phyloP scores from a whole-genome alignment of 2,797 vertebrate species.

The Xiphophorus birchmanni region DNA sequence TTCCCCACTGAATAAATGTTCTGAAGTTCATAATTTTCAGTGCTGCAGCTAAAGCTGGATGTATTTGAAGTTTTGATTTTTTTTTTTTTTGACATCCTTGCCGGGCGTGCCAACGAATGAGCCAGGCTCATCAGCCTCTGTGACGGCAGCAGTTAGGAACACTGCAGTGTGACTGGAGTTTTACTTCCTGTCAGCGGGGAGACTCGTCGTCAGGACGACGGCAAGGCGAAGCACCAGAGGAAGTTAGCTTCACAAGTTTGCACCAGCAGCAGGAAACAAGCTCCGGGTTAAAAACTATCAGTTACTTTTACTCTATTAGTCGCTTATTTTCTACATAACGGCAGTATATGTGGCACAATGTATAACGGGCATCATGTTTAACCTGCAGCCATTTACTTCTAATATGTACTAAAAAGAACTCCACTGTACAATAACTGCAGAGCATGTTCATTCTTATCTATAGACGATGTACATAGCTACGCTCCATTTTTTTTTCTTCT shows the following conservation, averaged over 20 bases:
- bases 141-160: background rate
- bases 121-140: constrained; percentile 28
- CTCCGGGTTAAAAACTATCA: constrained; percentile 40
- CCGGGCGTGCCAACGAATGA: background rate
- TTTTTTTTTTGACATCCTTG: background rate
- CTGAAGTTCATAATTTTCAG: background rate
- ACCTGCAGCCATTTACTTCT: constrained; percentile 77
- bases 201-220: background rate
- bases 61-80: background rate
- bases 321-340: constrained; percentile 68
- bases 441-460: constrained; percentile 81
- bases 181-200: background rate
- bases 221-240: background rate
- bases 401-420: constrained; percentile 73
- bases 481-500: constrained; percentile 58
- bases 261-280: constrained; percentile 49
- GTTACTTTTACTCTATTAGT: constrained; percentile 50
- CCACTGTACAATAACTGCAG: constrained; percentile 80
- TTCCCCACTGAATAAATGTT: background rate
- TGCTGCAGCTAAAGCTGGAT: background rate
- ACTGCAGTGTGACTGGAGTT: background rate
- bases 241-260: constrained; percentile 19
- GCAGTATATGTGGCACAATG: constrained; percentile 75
- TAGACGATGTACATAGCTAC: constrained; percentile 81
- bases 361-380: constrained; percentile 74